Base-by-base conservation (phyloP, 2,113 vertebrate species). In the Nothocercus nigrocapillus region DNA sequence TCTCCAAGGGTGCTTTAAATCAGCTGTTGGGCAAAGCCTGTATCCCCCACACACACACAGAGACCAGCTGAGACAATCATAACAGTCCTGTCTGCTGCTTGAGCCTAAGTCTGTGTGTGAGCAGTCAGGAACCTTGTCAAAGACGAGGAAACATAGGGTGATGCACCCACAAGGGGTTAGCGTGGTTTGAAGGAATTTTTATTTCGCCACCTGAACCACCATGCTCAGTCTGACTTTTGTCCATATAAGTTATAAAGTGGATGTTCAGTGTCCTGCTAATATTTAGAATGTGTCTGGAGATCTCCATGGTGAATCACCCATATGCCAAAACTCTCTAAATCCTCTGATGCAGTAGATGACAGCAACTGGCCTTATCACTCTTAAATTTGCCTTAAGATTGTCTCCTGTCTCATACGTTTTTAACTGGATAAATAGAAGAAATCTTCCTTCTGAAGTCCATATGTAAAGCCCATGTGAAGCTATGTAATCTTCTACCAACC, bases 21-120 rank as follows among this genome's bases (percentile, higher is more conserved):
- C 53, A 17, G 53, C 15, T 9, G 5, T 30, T 56, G 28, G 28
- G 53, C 27, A 56, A 56, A 56, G 16, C 8, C 53, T 56, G 53
- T 17, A 30, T 17, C 27, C 53, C 8, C 9, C 8, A 15, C 53
- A 15, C 8, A 15, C 53, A 30, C 16, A 56, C 16, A 30, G 27
- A 56, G 28, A 53, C 24, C 24, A 53, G 53, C 53, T 9, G 27
- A 56, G 53, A 56, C 20, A 22, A 30, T 14, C 7, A 8, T 17
- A 54, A 30, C 53, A 17, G 53, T 56, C 53, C 28, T 28, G 20
- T 17, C 53, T 56, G 15, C 53, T 5, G 14, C 28, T 17, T 56
- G 53, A 56, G 27, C 30, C 13, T 42, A 15, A 27, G n/a, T 20
- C 44, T 51, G 28, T 0, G 0, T 1, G 0, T 40, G 44, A 64